Conservation (phyloP, 2,888 invertebrate species). For the Lamellibrachia columna region DNA sequence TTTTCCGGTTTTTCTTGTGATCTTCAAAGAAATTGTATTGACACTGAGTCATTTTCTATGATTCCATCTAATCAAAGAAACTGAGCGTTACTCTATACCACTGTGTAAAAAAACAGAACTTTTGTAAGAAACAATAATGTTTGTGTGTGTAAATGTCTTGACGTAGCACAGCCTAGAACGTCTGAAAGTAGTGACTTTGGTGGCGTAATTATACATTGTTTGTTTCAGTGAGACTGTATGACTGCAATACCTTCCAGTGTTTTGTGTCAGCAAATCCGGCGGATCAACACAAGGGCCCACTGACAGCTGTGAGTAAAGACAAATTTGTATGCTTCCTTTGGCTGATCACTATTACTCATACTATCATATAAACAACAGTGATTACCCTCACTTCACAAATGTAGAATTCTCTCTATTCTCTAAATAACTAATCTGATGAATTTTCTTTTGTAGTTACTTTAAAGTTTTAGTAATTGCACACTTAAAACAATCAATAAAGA, state of each 20-base stretch:
- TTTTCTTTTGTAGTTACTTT: neutral
- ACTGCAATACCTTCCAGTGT: slow-evolving; percentile 94
- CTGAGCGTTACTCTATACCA: neutral
- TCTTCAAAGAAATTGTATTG: neutral
- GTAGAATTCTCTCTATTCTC: no score
- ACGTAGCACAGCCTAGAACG: no score
- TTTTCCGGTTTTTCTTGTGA: no score
- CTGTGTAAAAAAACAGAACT: neutral
- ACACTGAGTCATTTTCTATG: neutral
- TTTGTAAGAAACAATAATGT: neutral
- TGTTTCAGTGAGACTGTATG: slow-evolving; percentile 83
- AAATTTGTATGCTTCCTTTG: neutral
- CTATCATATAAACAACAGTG: no score
- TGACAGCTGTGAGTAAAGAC: slow-evolving; percentile 62
- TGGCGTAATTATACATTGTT: slow-evolving; percentile 19
- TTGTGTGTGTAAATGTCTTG: no score
- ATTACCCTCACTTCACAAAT: no score
- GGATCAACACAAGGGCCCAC: slow-evolving; percentile 69
- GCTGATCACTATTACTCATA: neutral
- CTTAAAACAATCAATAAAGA: neutral
- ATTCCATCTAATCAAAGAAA: neutral
- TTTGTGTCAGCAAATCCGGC: slow-evolving; percentile 89
- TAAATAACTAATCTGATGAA: no score
- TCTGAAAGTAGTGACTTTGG: slow-evolving; percentile 20
- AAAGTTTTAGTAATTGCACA: neutral